These are phyloP conservation scores for Dilophus febrilis DNA, from an alignment of 2,888 invertebrate species.

Conservation along the genomic window DNA sequence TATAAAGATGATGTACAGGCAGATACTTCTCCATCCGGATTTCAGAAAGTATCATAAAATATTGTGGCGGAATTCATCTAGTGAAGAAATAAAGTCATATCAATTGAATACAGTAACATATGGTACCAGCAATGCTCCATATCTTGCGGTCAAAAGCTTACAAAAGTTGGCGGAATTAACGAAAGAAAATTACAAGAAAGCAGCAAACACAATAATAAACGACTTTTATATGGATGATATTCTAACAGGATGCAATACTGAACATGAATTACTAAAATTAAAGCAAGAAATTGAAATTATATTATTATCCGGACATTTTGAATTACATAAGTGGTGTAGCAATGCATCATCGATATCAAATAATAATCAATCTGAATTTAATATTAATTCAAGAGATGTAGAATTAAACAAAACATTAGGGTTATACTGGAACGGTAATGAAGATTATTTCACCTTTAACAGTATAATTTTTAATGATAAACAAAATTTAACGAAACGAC, in stretches of 20 bases:
- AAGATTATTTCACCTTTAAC: too few species aligned
- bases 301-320: neutral
- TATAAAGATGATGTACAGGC: conserved; percentile 14
- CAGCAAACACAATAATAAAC: neutral
- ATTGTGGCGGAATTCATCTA: conserved; percentile 10
- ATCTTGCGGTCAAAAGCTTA: conserved; percentile 9
- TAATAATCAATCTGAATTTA: neutral
- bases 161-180: conserved; percentile 5
- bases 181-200: conserved; percentile 1
- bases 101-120: conserved; percentile 10
- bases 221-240: conserved; percentile 3
- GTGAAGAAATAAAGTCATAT: conserved; percentile 7
- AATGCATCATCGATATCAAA: conserved; percentile 3
- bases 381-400: too few species aligned
- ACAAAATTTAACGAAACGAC: too few species aligned
- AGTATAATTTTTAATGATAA: too few species aligned
- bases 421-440: too few species aligned
- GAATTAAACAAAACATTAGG: too few species aligned
- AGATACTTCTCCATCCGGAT: conserved; percentile 9
- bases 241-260: conserved; percentile 4
- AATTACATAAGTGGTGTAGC: conserved; percentile 2
- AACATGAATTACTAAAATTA: neutral
- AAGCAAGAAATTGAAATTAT: neutral
- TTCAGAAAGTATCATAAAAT: conserved; percentile 11
- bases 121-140: conserved; percentile 10